Evolutionary conservation across 2,113 vertebrate genomes (phyloP), one percentile per base, ranked within the genome.

Genomic region (Empidonax alnorum): DNA sequence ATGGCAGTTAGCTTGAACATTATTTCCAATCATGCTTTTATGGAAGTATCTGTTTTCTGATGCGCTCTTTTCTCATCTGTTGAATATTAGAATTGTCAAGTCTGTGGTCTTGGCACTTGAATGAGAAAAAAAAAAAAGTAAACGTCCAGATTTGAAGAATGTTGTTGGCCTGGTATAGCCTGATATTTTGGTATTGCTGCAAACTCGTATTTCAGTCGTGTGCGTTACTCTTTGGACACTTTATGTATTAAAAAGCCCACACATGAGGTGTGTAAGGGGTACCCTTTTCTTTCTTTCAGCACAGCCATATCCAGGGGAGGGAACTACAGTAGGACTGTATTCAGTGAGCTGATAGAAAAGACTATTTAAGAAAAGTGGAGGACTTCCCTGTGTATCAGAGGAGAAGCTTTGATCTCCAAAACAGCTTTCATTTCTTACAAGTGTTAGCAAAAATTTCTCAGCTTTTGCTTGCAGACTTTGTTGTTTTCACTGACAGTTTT

Each of bases 111-210:
- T 94, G 68, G 52, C 35, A 33, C 10, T 90, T 31, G 56, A 61
- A 84, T 58, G 46, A 71, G 72, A 35, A 27, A n/a, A 6, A 47
- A 14, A 39, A 47, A 35, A 63, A 27, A 19, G 9, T 44, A 27
- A 52, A 53, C 0, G 2, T 82, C 72, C 33, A 81, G 46, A 56
- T 68, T 39, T 81, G 62, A 96, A 90, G 86, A 94, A 92, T 94
- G 80, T 56, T 87, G 92, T 90, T 88, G 52, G 68, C 88, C 94
- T 93, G 52, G 85, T 94, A 23, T 56, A 84, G 44, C 79, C 76
- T 96, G 93, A 84, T 95, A 41, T 93, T 93, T 96, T 28, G 23
- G 74, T 83, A 22, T 79, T 84, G 72, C 68, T 71, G 65, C 56
- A 50, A 90, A 65, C 55, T 91, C 21, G 0, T 59, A 27, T 67